Evolutionary conservation across 2,888 invertebrate genomes (phyloP).

Genomic region (Dyspetes luteomarginatus): DNA sequence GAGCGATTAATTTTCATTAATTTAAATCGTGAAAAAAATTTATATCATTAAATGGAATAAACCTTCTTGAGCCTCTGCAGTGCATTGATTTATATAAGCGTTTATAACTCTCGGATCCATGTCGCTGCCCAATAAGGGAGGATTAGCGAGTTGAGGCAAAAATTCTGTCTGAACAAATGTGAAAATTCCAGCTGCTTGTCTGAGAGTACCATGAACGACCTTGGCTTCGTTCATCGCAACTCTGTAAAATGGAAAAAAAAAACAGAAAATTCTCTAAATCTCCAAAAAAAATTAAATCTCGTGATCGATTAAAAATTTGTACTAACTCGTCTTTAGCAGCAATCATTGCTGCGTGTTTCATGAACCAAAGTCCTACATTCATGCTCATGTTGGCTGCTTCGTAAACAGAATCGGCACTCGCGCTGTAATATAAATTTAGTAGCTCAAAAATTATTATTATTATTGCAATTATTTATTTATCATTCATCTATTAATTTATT

Average conservation of each 20-base stretch:
- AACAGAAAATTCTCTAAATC: neutral
- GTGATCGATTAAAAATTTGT: slow-evolving; percentile 1
- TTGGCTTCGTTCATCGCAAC: slow-evolving; percentile 87
- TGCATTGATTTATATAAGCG: slow-evolving; percentile 87
- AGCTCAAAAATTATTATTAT: too few species aligned
- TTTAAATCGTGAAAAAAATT: neutral
- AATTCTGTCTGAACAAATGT: slow-evolving; percentile 85
- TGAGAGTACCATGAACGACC: slow-evolving; percentile 86
- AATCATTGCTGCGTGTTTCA: slow-evolving; percentile 87
- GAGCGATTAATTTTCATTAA: too few species aligned
- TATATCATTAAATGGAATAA: slow-evolving; percentile 69
- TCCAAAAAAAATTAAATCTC: neutral
- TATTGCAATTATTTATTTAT: too few species aligned
- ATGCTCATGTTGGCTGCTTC: slow-evolving; percentile 86
- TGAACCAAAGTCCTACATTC: slow-evolving; percentile 87
- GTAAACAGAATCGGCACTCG: slow-evolving; percentile 84
- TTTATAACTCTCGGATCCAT: slow-evolving; percentile 85
- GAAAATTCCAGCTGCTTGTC: slow-evolving; percentile 87
- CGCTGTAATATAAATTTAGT: slow-evolving; percentile 73
- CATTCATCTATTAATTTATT: too few species aligned
- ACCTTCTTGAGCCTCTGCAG: slow-evolving; percentile 88
- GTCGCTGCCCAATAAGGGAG: slow-evolving; percentile 84
- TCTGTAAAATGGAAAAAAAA: slow-evolving; percentile 70
- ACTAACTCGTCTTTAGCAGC: slow-evolving; percentile 83
- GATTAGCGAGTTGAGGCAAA: slow-evolving; percentile 79